A percentile compares a stretch with the other conserved stretches of the same genome.
Conservation (phyloP, 1,140 invertebrate genomes). For the Thaumatotibia leucotreta region DNA sequence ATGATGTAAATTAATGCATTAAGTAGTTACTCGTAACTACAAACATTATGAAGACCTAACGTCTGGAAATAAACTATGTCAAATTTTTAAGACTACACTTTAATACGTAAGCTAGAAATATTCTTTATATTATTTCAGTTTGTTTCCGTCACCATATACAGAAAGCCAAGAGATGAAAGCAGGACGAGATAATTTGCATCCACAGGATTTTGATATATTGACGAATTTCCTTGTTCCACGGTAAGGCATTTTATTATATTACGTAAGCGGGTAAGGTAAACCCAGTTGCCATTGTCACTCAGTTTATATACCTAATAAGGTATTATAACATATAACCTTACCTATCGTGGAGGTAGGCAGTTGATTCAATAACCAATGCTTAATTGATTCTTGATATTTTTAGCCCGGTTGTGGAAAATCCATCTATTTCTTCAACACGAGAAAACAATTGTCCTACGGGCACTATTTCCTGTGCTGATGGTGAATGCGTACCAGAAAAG, state of each 20-base stretch:
- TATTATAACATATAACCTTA: too few species aligned
- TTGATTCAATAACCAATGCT: too few species aligned
- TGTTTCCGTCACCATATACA: slow-evolving; percentile 18
- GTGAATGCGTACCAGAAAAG: slow-evolving; percentile 78
- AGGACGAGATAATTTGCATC: slow-evolving; percentile 36
- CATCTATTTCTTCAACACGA: slow-evolving; percentile 24
- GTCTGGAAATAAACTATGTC: too few species aligned
- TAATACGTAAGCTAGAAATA: too few species aligned
- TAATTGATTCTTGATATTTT: background rate
- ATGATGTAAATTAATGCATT: too few species aligned
- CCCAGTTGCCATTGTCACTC: too few species aligned
- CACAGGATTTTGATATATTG: slow-evolving; percentile 58
- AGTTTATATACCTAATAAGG: too few species aligned
- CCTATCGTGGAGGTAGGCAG: too few species aligned
- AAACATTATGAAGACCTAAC: too few species aligned
- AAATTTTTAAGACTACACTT: too few species aligned
- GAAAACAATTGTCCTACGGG: slow-evolving; percentile 46
- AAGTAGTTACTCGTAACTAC: too few species aligned
- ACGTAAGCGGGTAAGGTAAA: too few species aligned
- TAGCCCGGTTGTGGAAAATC: slow-evolving; percentile 16
- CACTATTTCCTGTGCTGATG: slow-evolving; percentile 46
- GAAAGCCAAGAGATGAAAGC: slow-evolving; percentile 29
- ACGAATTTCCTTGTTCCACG: slow-evolving; percentile 34
- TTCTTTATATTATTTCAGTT: background rate
- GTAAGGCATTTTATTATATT: slow-evolving; percentile 27